Base-by-base conservation (phyloP, 2,888 invertebrate species). In the Chrysodeixis includens region DNA sequence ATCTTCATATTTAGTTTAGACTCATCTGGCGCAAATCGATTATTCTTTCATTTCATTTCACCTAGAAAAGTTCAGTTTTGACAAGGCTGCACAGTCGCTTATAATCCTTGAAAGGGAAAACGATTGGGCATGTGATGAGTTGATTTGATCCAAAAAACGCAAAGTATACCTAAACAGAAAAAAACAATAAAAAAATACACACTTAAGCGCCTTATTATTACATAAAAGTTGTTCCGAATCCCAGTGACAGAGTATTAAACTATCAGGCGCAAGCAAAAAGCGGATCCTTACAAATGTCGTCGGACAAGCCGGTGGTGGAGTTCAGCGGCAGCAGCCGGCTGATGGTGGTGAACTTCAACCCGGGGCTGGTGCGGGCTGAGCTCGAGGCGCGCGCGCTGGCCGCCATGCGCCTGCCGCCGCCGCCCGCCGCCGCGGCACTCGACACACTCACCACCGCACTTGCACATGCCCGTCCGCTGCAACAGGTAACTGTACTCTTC, bases 321-420 rank as follows among this genome's bases (percentile, higher is more conserved):
- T 97, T 98, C 84, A 97, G 97, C 44, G 95, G 96, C 40, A 95
- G 95, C 12, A 96, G 96, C 30, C 97, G 97, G 78, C 92, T 98
- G 81, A 97, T 98, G 98, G 96, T 97, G 69, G 99, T 99, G 0
- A 99, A 98, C 83, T 99, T 98, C 91, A 98, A 98, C 83, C 97
- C 98, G 0, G 96, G 98, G 56, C 91, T 99, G 58, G 97, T 98
- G 12, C 97, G 97, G 51, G 95, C 98, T 56, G 97, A 99, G 83
- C 95, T 97, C 70, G 99, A 99, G 92, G 98, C 99, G 9, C 96
- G 99, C 2, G 98, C 98, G 81, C 95, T 99, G 56, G 96, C 97
- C 57, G 97, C 98, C 49, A 95, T 99, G 70, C 99, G 98, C 1
- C 97, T 97, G 87, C 95, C 99, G 44, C 97, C 99, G 0, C 95